Evolutionary conservation across 2,888 invertebrate genomes (phyloP).

Genomic region (Aspidapion aeneum): DNA sequence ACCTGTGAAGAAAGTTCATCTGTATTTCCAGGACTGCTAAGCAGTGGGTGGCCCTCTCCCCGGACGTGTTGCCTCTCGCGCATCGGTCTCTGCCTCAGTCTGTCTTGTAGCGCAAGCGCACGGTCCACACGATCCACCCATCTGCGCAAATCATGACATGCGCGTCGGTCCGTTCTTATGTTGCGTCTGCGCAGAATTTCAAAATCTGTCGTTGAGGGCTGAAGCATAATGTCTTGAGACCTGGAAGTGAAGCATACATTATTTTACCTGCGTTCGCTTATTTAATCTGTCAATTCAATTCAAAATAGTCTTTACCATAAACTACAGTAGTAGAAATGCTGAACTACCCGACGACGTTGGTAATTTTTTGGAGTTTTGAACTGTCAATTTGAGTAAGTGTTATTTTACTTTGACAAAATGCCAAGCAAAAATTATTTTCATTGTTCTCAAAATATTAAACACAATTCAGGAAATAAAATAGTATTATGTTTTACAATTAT

Average conservation of each 20-base stretch:
- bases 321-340: too few species aligned
- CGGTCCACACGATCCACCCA: slow-evolving; percentile 22
- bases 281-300: too few species aligned
- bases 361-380: too few species aligned
- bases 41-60: slow-evolving; percentile 47
- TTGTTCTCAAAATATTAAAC: too few species aligned
- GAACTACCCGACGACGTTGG: too few species aligned
- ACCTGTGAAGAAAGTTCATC: neutral
- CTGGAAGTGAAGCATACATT: slow-evolving; percentile 9
- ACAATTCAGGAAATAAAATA: too few species aligned
- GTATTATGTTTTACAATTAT: too few species aligned
- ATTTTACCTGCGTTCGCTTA: too few species aligned
- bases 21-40: slow-evolving; percentile 16
- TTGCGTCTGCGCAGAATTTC: slow-evolving; percentile 21
- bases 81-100: slow-evolving; percentile 41
- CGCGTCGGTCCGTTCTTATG: slow-evolving; percentile 26
- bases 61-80: slow-evolving; percentile 47
- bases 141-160: slow-evolving; percentile 29
- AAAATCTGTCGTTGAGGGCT: neutral
- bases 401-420: too few species aligned
- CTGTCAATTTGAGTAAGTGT: too few species aligned
- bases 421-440: too few species aligned
- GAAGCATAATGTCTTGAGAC: slow-evolving; percentile 8
- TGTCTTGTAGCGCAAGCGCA: slow-evolving; percentile 30
- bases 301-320: too few species aligned